Evolutionary conservation across 2,797 vertebrate genomes (phyloP).

Genomic region (Chelonia mydas): DNA sequence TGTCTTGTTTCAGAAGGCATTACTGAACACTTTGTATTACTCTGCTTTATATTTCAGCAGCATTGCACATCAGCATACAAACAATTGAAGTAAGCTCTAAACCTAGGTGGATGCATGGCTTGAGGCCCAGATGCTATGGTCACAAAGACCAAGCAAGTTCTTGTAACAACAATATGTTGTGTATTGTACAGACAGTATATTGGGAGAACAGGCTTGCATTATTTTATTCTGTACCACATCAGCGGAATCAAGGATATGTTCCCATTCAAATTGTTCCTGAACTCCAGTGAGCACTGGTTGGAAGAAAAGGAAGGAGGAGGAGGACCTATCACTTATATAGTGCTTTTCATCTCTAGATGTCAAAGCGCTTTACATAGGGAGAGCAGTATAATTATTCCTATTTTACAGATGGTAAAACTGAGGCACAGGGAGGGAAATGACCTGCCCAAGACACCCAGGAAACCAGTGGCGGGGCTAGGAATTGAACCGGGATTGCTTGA

Average conservation of each 20-base stretch:
- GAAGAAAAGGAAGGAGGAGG: not conserved
- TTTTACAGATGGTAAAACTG: not conserved
- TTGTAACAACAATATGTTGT: not conserved
- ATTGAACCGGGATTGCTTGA: not conserved
- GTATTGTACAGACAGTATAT: not conserved
- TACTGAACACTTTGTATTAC: not conserved
- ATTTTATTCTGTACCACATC: not conserved
- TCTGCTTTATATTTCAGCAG: not conserved
- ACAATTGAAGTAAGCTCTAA: not conserved
- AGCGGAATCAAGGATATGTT: not conserved
- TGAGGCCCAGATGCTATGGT: not conserved
- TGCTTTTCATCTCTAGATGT: not conserved
- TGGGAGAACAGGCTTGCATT: not conserved
- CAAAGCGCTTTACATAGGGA: not conserved
- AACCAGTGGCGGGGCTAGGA: not conserved
- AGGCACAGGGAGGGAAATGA: not conserved
- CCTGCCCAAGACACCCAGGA: not conserved
- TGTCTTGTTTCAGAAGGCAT: not conserved
- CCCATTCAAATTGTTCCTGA: not conserved
- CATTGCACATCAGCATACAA: not conserved
- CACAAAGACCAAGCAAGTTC: not conserved
- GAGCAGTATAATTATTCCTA: not conserved
- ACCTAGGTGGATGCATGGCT: fast-evolving
- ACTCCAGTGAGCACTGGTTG: not conserved
- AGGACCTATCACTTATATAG: not conserved